Evolutionary conservation across 2,888 invertebrate genomes (phyloP).

Genomic region (Hedychridium roseum): DNA sequence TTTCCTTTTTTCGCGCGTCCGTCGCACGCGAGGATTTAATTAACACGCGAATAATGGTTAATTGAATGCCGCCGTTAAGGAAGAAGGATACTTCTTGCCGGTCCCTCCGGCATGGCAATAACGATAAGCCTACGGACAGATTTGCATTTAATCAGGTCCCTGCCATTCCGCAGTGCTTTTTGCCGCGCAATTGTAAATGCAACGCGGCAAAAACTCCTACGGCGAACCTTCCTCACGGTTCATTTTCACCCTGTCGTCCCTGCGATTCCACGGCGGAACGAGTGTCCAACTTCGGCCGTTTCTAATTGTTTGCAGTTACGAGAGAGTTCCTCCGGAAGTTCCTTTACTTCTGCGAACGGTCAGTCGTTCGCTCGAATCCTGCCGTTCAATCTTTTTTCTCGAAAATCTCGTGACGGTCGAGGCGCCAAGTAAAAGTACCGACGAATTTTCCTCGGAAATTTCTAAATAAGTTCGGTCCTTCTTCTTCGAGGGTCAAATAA

Average conservation of each 20-base stretch:
- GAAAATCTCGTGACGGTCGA: no score
- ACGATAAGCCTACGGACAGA: slow-evolving; percentile 41
- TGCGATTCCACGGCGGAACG: slow-evolving; percentile 5
- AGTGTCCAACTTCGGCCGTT: slow-evolving; percentile 15
- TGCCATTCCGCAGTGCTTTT: slow-evolving; percentile 20
- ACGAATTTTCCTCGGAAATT: no score
- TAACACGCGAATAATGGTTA: slow-evolving; percentile 37
- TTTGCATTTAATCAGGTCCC: slow-evolving; percentile 48
- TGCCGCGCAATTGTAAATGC: slow-evolving; percentile 17
- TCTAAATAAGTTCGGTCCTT: no score
- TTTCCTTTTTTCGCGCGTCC: no score
- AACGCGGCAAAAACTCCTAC: slow-evolving; percentile 16
- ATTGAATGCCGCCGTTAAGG: slow-evolving; percentile 36
- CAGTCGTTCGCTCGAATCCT: no score
- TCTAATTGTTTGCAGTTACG: slow-evolving; percentile 23
- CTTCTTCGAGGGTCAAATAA: no score
- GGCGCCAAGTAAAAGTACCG: no score
- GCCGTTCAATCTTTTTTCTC: no score
- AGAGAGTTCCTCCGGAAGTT: slow-evolving; percentile 5
- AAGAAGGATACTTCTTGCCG: slow-evolving; percentile 19
- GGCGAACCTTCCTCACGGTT: background rate
- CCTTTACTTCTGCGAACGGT: no score
- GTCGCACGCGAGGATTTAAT: no score
- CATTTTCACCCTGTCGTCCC: slow-evolving; percentile 9
- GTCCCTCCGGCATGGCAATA: slow-evolving; percentile 31